phyloP scores from a whole-genome alignment of 2,797 vertebrate genomes.

The Micrastur ruficollis region DNA sequence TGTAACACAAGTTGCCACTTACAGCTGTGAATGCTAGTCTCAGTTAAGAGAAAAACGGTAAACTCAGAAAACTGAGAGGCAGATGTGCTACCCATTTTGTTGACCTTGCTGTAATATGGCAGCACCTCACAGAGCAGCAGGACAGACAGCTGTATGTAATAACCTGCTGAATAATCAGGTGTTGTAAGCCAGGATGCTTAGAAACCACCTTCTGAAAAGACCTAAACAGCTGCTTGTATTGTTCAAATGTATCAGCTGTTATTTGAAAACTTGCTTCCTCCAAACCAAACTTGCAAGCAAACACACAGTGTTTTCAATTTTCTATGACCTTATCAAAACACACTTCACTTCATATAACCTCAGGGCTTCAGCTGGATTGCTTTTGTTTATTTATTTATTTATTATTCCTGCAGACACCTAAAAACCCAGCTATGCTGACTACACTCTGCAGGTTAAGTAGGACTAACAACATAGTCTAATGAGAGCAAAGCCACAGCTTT shows the following conservation, averaged over 20 bases:
- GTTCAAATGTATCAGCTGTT: neutral
- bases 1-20: neutral
- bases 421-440: neutral
- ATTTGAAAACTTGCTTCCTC: neutral
- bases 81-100: neutral
- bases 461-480: neutral
- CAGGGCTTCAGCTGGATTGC: neutral
- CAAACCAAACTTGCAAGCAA: neutral
- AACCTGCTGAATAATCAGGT: neutral
- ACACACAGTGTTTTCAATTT: neutral
- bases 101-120: neutral
- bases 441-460: neutral
- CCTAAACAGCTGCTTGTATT: neutral
- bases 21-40: neutral
- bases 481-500: neutral
- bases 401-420: neutral
- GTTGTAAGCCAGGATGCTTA: neutral
- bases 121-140: neutral
- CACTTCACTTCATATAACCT: neutral
- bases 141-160: neutral
- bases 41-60: neutral
- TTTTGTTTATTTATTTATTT: neutral
- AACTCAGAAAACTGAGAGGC: neutral
- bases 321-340: neutral
- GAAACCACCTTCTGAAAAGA: neutral